A percentile compares a stretch with the other conserved stretches of the same genome.
Conservation (phyloP, 2,113 vertebrate genomes). For the Myrmophylax atrothorax region DNA sequence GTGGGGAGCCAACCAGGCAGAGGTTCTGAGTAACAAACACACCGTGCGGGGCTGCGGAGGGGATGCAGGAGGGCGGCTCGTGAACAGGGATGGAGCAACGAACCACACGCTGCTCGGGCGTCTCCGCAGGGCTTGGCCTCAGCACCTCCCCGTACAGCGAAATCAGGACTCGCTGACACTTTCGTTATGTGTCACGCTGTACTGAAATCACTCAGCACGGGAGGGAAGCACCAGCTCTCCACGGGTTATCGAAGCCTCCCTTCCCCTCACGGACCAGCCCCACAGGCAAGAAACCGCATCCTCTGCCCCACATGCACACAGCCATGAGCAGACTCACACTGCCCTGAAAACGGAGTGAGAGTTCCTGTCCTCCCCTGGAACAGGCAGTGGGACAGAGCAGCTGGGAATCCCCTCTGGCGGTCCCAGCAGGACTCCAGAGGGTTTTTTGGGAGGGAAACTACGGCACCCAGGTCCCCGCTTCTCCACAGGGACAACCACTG, state of each 20-base stretch:
- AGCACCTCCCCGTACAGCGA: background rate
- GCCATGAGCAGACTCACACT: rapidly evolving
- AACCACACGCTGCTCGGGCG: rapidly evolving
- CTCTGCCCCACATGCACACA: background rate
- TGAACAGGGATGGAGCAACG: rapidly evolving
- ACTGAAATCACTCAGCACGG: background rate
- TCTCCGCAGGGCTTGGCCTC: rapidly evolving
- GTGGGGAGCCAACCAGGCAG: rapidly evolving
- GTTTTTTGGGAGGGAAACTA: background rate
- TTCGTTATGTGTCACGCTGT: background rate
- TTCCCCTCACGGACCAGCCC: background rate
- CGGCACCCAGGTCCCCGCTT: rapidly evolving
- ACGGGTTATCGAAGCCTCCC: background rate
- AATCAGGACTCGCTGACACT: background rate
- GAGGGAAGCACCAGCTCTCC: background rate
- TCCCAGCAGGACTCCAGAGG: rapidly evolving
- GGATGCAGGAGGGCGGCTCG: background rate
- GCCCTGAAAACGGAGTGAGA: rapidly evolving
- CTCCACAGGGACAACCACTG: background rate
- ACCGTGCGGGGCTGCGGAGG: background rate
- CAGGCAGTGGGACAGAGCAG: background rate
- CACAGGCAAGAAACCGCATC: slow-evolving; percentile 2
- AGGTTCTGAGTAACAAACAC: background rate
- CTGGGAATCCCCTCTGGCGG: background rate
- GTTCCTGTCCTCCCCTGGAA: background rate